These are phyloP conservation scores for Acholoe squamosa DNA, from an alignment of 2,888 invertebrate genomes.

Conservation along the genomic window DNA sequence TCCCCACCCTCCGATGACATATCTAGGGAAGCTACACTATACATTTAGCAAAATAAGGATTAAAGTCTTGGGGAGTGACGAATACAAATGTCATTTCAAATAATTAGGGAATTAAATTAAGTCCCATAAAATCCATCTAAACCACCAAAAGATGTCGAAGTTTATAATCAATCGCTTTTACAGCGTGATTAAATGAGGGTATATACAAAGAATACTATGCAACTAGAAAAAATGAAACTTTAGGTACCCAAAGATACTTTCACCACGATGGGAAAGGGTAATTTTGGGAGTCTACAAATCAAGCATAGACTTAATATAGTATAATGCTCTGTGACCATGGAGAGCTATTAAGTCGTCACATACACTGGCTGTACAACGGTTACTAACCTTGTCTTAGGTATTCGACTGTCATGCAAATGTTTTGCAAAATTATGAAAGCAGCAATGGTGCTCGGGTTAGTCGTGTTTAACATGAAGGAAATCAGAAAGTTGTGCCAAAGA, in stretches of 20 bases:
- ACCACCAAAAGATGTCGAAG: neutral
- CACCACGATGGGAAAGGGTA: neutral
- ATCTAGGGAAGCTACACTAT: too few species aligned
- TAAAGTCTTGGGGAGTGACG: too few species aligned
- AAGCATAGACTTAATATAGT: neutral
- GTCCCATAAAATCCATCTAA: too few species aligned
- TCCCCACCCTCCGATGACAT: too few species aligned
- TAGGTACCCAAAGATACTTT: neutral
- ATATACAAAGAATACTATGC: too few species aligned
- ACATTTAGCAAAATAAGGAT: too few species aligned
- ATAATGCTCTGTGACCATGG: neutral
- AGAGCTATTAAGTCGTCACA: neutral
- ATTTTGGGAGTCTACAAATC: neutral
- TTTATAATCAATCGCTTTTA: neutral
- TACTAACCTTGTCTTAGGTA: conserved; percentile 42
- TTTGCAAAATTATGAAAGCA: conserved; percentile 3
- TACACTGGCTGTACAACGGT: neutral
- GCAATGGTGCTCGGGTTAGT: neutral
- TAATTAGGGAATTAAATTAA: too few species aligned
- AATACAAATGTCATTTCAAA: too few species aligned
- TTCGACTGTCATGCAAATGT: conserved; percentile 43
- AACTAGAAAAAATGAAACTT: neutral
- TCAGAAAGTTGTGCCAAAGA: neutral
- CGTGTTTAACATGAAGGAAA: too few species aligned
- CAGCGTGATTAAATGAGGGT: conserved; percentile 26